Conservation (phyloP, 2,797 vertebrate species). For the Oreortyx pictus region DNA sequence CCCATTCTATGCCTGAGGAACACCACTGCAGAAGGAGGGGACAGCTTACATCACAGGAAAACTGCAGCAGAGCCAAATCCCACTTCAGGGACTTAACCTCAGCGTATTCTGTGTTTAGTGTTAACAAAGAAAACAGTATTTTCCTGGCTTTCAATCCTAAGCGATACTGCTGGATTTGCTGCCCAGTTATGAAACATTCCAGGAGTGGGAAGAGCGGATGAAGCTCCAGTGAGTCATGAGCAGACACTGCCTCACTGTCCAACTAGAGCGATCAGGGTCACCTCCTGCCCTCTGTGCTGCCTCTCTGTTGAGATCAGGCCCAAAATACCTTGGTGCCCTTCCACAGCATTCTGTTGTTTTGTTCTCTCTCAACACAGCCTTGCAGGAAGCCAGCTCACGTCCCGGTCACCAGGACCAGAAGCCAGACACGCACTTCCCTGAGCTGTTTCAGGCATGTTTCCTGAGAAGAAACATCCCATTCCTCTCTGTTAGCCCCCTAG, state of each 20-base stretch:
- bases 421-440: neutral
- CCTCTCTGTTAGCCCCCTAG: neutral
- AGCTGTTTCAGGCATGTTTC: neutral
- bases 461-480: neutral
- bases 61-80: neutral
- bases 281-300: neutral
- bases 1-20: neutral
- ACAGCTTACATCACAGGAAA: neutral
- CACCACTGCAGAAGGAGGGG: neutral
- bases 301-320: neutral
- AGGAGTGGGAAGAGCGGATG: slow-evolving; percentile 40
- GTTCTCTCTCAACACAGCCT: neutral
- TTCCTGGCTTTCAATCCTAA: neutral
- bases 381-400: neutral
- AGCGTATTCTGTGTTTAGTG: slow-evolving; percentile 12
- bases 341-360: neutral
- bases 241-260: slow-evolving; percentile 33
- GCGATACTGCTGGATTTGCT: slow-evolving; percentile 23
- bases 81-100: neutral
- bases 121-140: slow-evolving; percentile 56
- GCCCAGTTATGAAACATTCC: neutral
- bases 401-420: neutral
- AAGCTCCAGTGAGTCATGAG: slow-evolving; percentile 26
- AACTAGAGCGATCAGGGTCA: neutral
- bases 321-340: neutral